Base-by-base conservation (phyloP, 1,140 invertebrate species). In the Trichonephila clavata region DNA sequence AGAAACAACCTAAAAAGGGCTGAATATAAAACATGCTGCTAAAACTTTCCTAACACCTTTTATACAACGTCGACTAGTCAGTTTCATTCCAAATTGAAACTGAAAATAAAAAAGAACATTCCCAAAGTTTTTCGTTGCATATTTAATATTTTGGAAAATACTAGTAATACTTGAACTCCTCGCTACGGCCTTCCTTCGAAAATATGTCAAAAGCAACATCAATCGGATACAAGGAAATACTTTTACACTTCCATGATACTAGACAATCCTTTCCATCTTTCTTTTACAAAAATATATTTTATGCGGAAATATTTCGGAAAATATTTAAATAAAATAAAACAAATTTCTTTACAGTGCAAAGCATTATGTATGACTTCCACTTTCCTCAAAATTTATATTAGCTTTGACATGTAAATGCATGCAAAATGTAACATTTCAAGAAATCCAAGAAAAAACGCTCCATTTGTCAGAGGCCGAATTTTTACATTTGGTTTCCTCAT, bases 111-210 rank as follows among this genome's bases (percentile, higher is more conserved):
- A 39, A 77, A 77, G 27, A 20, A 18, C 27, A 20, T 39, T 32
- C n/a, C 18, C 8, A 77, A 32, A 77, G 27, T 32, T 77, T 77
- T 16, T 61, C 27, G 13, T 0, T 14, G 68, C 68, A 77, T 77
- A 39, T 77, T 77, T 77, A 77, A 77, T 77, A 77, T 77, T 77
- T 77, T 77, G 32, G 24, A 77, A 77, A 77, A 77, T 77, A 21
- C 71, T 7, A 20, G 27, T 39, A 39, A 39, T 39, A 77, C 27
- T 77, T 77, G 71, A 77, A 77, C 27, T 77, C 18, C 14, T 77
- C 71, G 6, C 27, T 32, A 32, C 27, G 14, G 32, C 4, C 32
- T 32, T 77, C 71, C 27, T 39, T 77, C 27, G 16, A 39, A 77
- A 39, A 77, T 68, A 68, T 77, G 14, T 18, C 71, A 77, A n/a